These are phyloP conservation scores for Oreochromis aureus DNA, from an alignment of 2,113 vertebrate species.

Conservation along the genomic window DNA sequence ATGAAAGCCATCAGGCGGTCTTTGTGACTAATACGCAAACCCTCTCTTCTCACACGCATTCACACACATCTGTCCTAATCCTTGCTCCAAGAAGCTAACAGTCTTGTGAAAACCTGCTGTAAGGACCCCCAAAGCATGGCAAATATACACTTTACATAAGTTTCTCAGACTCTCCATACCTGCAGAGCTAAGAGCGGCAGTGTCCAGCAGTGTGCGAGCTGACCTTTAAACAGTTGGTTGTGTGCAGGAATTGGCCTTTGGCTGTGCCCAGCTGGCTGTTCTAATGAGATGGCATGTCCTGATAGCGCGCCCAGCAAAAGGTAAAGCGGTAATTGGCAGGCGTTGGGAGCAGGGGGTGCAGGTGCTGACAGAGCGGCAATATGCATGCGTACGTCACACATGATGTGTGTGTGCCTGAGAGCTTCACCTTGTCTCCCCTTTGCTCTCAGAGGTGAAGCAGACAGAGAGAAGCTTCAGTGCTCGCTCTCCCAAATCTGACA, in stretches of 20 bases:
- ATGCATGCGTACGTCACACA: neutral
- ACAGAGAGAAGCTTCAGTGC: slow-evolving; percentile 18
- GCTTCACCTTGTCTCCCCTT: slow-evolving; percentile 45
- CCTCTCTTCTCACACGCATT: neutral
- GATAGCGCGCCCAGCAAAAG: slow-evolving; percentile 67
- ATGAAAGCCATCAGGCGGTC: slow-evolving; percentile 21
- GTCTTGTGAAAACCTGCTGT: slow-evolving; percentile 35
- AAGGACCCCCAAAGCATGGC: neutral
- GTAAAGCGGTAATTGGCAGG: slow-evolving; percentile 56
- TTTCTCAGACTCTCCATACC: neutral
- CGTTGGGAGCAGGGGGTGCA: slow-evolving; percentile 32
- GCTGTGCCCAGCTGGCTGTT: slow-evolving; percentile 66
- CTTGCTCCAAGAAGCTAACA: neutral
- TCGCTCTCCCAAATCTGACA: neutral
- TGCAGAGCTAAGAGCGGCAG: neutral
- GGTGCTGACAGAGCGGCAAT: slow-evolving; percentile 56
- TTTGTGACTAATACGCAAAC: slow-evolving; percentile 30
- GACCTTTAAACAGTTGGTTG: slow-evolving; percentile 64
- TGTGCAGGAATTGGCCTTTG: slow-evolving; percentile 56
- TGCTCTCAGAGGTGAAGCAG: slow-evolving; percentile 30
- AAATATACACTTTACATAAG: neutral
- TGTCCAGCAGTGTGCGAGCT: slow-evolving; percentile 21
- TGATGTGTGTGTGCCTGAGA: neutral
- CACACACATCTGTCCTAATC: neutral
- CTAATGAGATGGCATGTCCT: slow-evolving; percentile 70